Evolutionary conservation across 2,888 invertebrate species (phyloP), one percentile per base, ranked within the genome.

Genomic region (Cheilosia vernalis): DNA sequence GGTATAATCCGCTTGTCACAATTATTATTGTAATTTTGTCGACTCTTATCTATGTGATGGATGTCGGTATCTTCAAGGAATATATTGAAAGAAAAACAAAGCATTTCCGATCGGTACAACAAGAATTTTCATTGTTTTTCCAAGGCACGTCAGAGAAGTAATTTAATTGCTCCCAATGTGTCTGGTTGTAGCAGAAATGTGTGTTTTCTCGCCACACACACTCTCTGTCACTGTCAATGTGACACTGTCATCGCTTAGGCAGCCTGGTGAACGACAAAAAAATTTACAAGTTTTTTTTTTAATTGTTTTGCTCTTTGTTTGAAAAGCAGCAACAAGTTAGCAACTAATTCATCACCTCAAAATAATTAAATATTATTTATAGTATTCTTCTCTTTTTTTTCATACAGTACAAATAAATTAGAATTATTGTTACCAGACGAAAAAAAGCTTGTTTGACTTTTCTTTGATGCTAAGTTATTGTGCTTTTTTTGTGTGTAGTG

Each of bases 111-210:
- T 63, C 61, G 55, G 24, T 60, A 66, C 30, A 58, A 55, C 40
- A 78, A 73, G 19, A 73, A 73, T 73, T 56, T 70, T 60, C 56
- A 64, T 64, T 76, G 69, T 76, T 69, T 74, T 69, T 82, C 77
- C 66, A 83, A 67, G 78, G 60, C 61, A 58, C 53, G 72, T 67
- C 83, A 83, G 66, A 69, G 66, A 73, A 58, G 49, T 63, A 80
- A 66, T 76, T 79, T 73, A 84, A 84, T 79, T 84, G 84, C 79
- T 73, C 74, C 84, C 84, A 76, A 84, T 80, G 80, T 84, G 84
- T 84, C 84, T 76, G 51, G 64, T 70, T 76, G 51, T 51, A 33
- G 55, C 67, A 58, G 17, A 37, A 21, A 33, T 13, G 63, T 51
- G 19, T 73, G 42, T 64, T 66, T 44, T 64, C 63, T 64, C 63